Conservation (phyloP, 2,888 invertebrate species). For the Poecilus cupreus region DNA sequence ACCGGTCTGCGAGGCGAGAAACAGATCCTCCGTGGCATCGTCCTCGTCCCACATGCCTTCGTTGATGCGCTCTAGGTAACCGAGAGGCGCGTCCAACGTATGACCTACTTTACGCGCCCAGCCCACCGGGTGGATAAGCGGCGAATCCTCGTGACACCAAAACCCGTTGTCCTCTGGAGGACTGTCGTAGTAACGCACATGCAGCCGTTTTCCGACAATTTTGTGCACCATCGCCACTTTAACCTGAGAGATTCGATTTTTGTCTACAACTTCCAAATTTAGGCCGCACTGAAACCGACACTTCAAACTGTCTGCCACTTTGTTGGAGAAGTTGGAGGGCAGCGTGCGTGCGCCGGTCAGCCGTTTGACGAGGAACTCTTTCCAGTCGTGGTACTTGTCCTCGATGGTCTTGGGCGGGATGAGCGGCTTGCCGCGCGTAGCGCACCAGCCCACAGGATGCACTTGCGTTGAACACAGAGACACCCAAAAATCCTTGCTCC, state of each 20-base stretch:
- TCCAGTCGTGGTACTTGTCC: conserved; percentile 96
- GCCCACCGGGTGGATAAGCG: conserved; percentile 96
- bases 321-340: conserved; percentile 93
- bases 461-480: conserved; percentile 95
- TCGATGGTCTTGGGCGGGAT: conserved; percentile 96
- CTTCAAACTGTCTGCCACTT: conserved; percentile 88
- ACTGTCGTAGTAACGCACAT: conserved; percentile 92
- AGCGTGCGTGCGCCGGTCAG: conserved; percentile 96
- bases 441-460: conserved; percentile 99
- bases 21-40: conserved; percentile 88
- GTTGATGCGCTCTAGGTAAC: conserved; percentile 84
- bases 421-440: conserved; percentile 93
- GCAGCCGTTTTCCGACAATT: conserved; percentile 93
- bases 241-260: conserved; percentile 94
- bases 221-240: conserved; percentile 91
- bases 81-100: conserved; percentile 87
- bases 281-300: conserved; percentile 89
- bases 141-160: conserved; percentile 98
- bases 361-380: conserved; percentile 92
- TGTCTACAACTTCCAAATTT: conserved; percentile 95
- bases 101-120: conserved; percentile 94
- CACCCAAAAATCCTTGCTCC: conserved; percentile 96
- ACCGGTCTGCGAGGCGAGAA: conserved; percentile 75
- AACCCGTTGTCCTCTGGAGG: conserved; percentile 89
- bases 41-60: conserved; percentile 82